Evolutionary conservation across 2,113 vertebrate genomes (phyloP).

Genomic region (Seriola rivoliana): DNA sequence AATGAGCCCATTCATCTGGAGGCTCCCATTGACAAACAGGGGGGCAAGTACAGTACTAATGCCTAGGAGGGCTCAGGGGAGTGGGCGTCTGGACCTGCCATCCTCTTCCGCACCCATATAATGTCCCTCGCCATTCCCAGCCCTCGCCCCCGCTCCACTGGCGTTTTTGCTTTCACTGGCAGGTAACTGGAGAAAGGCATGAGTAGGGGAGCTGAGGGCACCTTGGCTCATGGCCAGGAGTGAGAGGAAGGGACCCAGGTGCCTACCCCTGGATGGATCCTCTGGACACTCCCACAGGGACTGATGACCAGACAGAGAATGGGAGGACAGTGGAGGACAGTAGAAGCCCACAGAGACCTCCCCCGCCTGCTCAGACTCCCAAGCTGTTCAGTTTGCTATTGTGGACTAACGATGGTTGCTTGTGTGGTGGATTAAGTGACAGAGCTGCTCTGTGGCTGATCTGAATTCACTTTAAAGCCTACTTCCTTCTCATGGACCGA

Average conservation of each 20-base stretch:
- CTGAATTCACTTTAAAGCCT: slow-evolving; percentile 54
- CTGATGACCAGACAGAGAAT: slow-evolving; percentile 73
- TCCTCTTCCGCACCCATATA: slow-evolving; percentile 80
- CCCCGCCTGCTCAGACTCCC: slow-evolving; percentile 57
- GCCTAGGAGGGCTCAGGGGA: slow-evolving; percentile 81
- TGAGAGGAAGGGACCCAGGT: slow-evolving; percentile 71
- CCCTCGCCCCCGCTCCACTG: slow-evolving; percentile 59
- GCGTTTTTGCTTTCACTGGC: slow-evolving; percentile 72
- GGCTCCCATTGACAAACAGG: slow-evolving; percentile 80
- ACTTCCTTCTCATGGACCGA: slow-evolving; percentile 48
- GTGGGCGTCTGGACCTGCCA: slow-evolving; percentile 82
- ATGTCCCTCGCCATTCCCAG: slow-evolving; percentile 74
- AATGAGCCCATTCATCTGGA: slow-evolving; percentile 81
- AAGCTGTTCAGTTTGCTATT: slow-evolving; percentile 70
- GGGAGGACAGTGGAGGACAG: slow-evolving; percentile 63
- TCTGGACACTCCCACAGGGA: slow-evolving; percentile 78
- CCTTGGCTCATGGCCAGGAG: slow-evolving; percentile 69
- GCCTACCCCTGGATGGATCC: slow-evolving; percentile 73
- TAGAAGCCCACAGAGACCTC: slow-evolving; percentile 71
- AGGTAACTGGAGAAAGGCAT: slow-evolving; percentile 82
- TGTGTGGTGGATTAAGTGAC: slow-evolving; percentile 69
- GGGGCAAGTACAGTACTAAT: slow-evolving; percentile 80
- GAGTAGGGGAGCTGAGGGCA: slow-evolving; percentile 74
- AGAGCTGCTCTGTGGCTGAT: slow-evolving; percentile 59
- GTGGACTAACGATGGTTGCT: slow-evolving; percentile 44